Base-by-base conservation (phyloP, 1,140 invertebrate species). In the Eumaeus atala region DNA sequence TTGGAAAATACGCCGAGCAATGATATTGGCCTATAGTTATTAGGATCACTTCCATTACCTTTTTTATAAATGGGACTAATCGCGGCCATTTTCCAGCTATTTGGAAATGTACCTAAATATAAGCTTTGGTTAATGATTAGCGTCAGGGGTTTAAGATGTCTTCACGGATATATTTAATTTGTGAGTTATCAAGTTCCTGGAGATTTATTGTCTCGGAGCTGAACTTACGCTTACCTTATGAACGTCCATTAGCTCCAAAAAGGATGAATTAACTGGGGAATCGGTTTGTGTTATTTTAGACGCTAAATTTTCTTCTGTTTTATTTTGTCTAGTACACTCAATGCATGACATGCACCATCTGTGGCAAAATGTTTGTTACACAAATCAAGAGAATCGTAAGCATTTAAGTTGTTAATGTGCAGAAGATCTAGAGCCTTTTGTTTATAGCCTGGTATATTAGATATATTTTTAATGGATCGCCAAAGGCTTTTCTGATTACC, bases 1-100 rank as follows among this genome's bases (percentile, higher is more conserved):
- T 55, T 59, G 8, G 58, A 51, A 10, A 54, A 40, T 2, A 48
- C 17, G 6, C 48, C 53, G 3, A 54, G 34, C 6, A 54, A 48
- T 9, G 58, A 54, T 16, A 59, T 59, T 2, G 52, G 48, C 14
- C 48, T 54, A 11, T 50, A 59, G 10, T 59, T 55, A 14, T 35
- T 34, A 1, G 56, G 56, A 12, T 16, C 7, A 5, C 14, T n/a
- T 28, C 35, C 44, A 2, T 10, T 3, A n/a, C 56, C 56, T 5
- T 9, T 9, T 48, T 58, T 58, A 40, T 53, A 21, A 17, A 58
- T 53, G 0, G 56, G 56, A 14, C 14, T 48, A 1, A 58, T 51
- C n/a, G 44, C 18, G 14, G 56, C 56, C 11, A 33, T 40, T 21
- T 58, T 58, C 56, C 51, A 58, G n/a, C 6, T 14, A 16, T 48